A percentile compares a stretch with the other conserved stretches of the same genome.
phyloP scores from a whole-genome alignment of 2,888 invertebrate genomes.

The Amphiduros pacificus region DNA sequence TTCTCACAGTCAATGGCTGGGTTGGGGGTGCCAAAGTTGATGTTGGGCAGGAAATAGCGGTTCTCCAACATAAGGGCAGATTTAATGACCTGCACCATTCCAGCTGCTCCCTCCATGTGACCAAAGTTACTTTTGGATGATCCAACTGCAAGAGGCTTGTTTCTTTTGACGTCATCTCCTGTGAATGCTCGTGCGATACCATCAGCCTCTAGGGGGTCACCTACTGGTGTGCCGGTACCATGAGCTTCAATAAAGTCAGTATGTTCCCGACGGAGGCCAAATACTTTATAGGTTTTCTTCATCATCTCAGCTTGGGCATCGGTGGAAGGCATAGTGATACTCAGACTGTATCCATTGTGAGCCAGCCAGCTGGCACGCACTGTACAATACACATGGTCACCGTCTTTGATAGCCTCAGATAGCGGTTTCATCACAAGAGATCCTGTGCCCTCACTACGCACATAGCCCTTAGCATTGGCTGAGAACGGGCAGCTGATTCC shows the following conservation, averaged over 20 bases:
- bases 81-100: conserved; percentile 26
- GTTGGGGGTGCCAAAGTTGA: conserved; percentile 13
- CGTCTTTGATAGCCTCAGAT: conserved; percentile 26
- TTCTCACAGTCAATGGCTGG: neutral
- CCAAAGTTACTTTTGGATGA: conserved; percentile 26
- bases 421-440: conserved; percentile 48
- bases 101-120: conserved; percentile 22
- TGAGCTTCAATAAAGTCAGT: conserved; percentile 48
- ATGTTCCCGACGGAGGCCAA: conserved; percentile 13
- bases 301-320: conserved; percentile 26
- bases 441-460: conserved; percentile 54
- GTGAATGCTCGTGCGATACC: conserved; percentile 31
- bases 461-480: conserved; percentile 53
- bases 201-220: conserved; percentile 48
- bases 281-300: conserved; percentile 13
- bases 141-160: conserved; percentile 14
- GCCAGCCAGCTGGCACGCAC: conserved; percentile 43
- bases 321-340: conserved; percentile 38
- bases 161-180: conserved; percentile 1
- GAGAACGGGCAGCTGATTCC: conserved; percentile 55
- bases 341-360: conserved; percentile 49
- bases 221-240: conserved; percentile 51
- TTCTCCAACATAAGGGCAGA: conserved; percentile 16
- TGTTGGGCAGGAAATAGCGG: conserved; percentile 17
- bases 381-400: conserved; percentile 35